Base-by-base conservation (phyloP, 2,113 vertebrate genomes). In the Elgaria multicarinata region DNA sequence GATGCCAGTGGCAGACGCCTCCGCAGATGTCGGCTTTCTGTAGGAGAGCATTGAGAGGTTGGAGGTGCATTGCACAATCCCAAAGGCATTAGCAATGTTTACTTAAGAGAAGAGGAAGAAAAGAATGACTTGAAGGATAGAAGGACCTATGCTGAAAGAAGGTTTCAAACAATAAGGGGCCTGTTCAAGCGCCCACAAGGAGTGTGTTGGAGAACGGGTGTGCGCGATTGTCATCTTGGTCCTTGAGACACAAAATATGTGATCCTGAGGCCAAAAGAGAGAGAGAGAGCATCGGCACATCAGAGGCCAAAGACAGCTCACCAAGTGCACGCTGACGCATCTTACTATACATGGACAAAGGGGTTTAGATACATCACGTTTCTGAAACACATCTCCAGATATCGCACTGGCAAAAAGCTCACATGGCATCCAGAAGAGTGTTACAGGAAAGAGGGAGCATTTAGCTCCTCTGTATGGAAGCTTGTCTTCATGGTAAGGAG, bases 31-130 rank as follows among this genome's bases (percentile, higher is more conserved):
- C 53, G n/a, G 36, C 55, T 75, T 75, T 31, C 50, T 39, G n/a
- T 24, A 66, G 74, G 18, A 46, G 16, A 31, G 74, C 58, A 46
- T 12, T 7, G 31, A 16, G 9, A 18, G 36, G 22, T 28, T 71
- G 46, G 39, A 24, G 42, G 13, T 16, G 50, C 87, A 74, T 83
- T 89, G 55, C 2, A 6, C 69, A 83, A 89, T 28, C 53, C 28
- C 39, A 33, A 64, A 71, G 53, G 53, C 53, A 44, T 82, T 64
- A 64, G 20, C 39, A 64, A 8, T 83, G 79, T 89, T 89, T 83
- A 89, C 75, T 75, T 64, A 83, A 83, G 55, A 44, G 39, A 83
- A 64, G 69, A 62, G 78, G 87, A 88, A 88, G 78, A 72, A 82
- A 85, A 22, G 12, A 24, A 24, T 9, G 26, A 16, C 46, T 71